Base-by-base conservation (phyloP, 2,113 vertebrate species). In the Seriola quinqueradiata region DNA sequence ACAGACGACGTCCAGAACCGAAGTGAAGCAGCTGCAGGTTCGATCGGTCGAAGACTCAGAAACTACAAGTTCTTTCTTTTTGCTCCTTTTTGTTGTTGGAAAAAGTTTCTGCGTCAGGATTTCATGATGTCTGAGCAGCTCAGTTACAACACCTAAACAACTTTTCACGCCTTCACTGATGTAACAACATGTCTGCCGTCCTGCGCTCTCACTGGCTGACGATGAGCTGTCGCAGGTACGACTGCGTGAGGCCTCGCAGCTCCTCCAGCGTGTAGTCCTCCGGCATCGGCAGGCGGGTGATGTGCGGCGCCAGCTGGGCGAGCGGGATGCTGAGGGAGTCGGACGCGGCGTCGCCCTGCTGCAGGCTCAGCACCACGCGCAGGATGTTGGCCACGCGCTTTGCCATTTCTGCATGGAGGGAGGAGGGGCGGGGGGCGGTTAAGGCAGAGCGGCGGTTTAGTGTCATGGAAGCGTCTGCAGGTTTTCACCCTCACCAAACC, bases 201-300 rank as follows among this genome's bases (percentile, higher is more conserved):
- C 5, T 36, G 44, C 12, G 19, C 46, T 40, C 76, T 90, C 78
- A 93, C 64, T 93, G 84, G 52, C 95, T 91, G 68, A 96, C 82
- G 0, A 96, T 93, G 70, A 98, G 95, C 95, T 99, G 97, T 0
- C 93, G 90, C 8, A 98, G 94, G 94, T 99, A 99, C 0, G 96
- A 95, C 92, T 97, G 97, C 0, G 97, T 98, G 82, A 99, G 97
- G 61, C 96, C 92, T 0, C 97, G 95, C 16, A 99, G 96, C 88
- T 99, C 98, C 88, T 99, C 98, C 93, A 99, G 89, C 36, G 97
- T 95, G 4, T 99, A 99, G 92, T 99, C 98, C 90, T 99, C 98
- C 0, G 98, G 98, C 97, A 99, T 96, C 5, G 98, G 97, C 48
- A 99, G 96, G 3, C 96, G 95, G 2, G 95, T 95, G 6, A 99